phyloP scores from a whole-genome alignment of 37 sponge, comb jelly and placozoan species.

The Eunapius fragilis region DNA sequence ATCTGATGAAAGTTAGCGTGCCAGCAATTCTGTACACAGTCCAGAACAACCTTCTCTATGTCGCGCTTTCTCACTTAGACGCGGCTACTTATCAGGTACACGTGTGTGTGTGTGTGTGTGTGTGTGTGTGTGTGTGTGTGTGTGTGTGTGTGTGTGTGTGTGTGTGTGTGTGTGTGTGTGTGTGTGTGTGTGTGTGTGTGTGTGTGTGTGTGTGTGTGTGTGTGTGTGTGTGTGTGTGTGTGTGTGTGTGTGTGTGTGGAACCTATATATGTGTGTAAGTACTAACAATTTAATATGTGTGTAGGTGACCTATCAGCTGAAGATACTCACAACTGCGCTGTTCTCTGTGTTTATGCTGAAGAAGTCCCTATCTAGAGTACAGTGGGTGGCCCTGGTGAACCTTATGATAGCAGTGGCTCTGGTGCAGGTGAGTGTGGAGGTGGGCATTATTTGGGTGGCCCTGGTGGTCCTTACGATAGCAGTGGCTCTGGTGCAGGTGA shows the following conservation, averaged over 20 bases:
- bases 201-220: neutral
- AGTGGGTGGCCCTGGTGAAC: conserved; percentile 84
- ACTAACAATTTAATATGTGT: too few relatives aligned
- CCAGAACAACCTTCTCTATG: conserved; percentile 95
- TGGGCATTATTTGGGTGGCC: conserved; percentile 81
- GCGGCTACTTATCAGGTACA: conserved; percentile 96
- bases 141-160: neutral
- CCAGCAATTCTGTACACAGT: conserved; percentile 94
- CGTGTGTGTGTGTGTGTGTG: neutral
- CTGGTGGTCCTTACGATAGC: conserved; percentile 81
- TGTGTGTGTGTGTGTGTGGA: neutral
- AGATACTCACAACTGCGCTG: conserved; percentile 96
- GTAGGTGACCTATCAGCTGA: conserved; percentile 96
- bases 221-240: neutral
- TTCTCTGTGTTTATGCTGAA: conserved; percentile 87
- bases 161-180: neutral
- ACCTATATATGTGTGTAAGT: neutral
- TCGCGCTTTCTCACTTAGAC: conserved; percentile 87
- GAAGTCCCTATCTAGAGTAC: conserved; percentile 35
- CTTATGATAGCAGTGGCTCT: conserved; percentile 91
- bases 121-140: too few relatives aligned
- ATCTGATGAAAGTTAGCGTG: conserved; percentile 78
- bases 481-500: conserved; percentile 94
- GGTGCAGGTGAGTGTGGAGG: conserved; percentile 75
- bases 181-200: neutral